These are phyloP conservation scores for Sebastes taczanowskii DNA, from an alignment of 2,797 vertebrate genomes.

Conservation along the genomic window DNA sequence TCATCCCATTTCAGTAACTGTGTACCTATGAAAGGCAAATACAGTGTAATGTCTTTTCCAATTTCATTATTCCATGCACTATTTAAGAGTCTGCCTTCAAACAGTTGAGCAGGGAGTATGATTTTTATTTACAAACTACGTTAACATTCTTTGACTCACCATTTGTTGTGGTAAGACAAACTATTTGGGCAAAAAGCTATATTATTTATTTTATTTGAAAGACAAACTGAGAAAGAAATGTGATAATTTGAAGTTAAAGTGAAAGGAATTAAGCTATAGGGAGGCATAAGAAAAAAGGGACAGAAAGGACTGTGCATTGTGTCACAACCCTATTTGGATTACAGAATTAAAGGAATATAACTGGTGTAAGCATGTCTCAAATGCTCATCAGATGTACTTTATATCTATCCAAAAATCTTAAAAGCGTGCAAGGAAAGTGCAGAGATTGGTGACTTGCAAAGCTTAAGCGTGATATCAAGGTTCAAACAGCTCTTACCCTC, in stretches of 20 bases:
- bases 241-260: slow-evolving; percentile 18
- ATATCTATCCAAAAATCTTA: slow-evolving; percentile 2
- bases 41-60: slow-evolving; percentile 8
- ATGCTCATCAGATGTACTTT: not conserved
- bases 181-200: not conserved
- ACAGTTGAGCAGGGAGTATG: slow-evolving; percentile 3
- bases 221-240: slow-evolving; percentile 32
- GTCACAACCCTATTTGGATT: slow-evolving; percentile 32
- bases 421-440: slow-evolving; percentile 33
- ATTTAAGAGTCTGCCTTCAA: slow-evolving; percentile 37
- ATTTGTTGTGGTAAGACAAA: slow-evolving; percentile 27
- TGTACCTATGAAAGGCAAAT: slow-evolving; percentile 28
- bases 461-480: slow-evolving; percentile 14
- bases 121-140: slow-evolving; percentile 7
- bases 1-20: slow-evolving; percentile 12
- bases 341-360: slow-evolving; percentile 15
- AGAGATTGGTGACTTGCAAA: slow-evolving; percentile 36
- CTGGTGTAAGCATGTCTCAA: not conserved
- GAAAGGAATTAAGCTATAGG: slow-evolving; percentile 18
- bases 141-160: slow-evolving; percentile 11
- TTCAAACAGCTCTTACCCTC: slow-evolving; percentile 79
- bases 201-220: slow-evolving; percentile 18
- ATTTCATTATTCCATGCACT: slow-evolving; percentile 62
- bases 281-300: slow-evolving; percentile 31
- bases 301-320: slow-evolving; percentile 19